Evolutionary conservation across 1,140 invertebrate genomes (phyloP), one percentile per base, ranked within the genome.

Genomic region (Aphaenogaster rudis): DNA sequence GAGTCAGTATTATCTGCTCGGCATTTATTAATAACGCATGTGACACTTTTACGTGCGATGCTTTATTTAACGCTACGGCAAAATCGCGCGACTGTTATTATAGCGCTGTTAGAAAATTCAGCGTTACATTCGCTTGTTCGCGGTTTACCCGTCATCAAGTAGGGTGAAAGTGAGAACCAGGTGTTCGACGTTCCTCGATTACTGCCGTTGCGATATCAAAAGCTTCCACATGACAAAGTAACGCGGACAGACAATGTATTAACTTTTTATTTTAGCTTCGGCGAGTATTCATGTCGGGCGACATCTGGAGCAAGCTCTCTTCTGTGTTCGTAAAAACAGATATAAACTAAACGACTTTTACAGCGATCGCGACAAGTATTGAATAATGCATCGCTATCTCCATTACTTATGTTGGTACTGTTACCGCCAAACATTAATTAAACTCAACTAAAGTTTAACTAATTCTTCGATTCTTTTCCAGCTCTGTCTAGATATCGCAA

Each of bases 221-320:
- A 48, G 17, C 69, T 76, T 48, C 42, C 69, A 61, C 80, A 28
- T 84, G 80, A 84, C 80, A 84, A 84, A 82, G 50, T 82, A 82
- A 82, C 54, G 39, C 39, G 67, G 54, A 61, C 67, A 74, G 80
- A 82, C 80, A 74, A 57, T 74, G 54, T 84, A 84, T 61, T 74
- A 84, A 84, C 80, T 84, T 84, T 82, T 84, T 84, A 84, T 84
- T 64, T 67, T 76, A 61, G 57, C 80, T 50, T 48, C 54, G 57
- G 5, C 42, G 69, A 48, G 69, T 84, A 84, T 84, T 84, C 80
- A 48, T 74, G 67, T 82, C 80, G 80, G 17, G n/a, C 80, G 42
- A 33, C 67, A 82, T 82, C 52, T 74, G 69, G 33, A 63, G 57
- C 69, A 28, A 39, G n/a, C 42, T 61, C 54, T 61, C 63, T 52